These are phyloP conservation scores for Pogoniulus pusillus DNA, from an alignment of 2,797 vertebrate species.

Conservation along the genomic window DNA sequence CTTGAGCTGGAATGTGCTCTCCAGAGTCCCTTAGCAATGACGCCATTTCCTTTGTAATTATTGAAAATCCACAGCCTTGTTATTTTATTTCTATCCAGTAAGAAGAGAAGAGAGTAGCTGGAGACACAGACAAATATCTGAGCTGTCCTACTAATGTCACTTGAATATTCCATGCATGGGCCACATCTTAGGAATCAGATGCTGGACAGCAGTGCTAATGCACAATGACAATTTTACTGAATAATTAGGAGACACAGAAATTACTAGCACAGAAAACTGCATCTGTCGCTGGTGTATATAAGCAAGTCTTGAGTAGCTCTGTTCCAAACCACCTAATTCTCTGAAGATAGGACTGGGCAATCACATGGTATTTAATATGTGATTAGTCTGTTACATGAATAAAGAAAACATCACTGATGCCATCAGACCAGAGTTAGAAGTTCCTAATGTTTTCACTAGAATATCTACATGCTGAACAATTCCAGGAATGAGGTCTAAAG, in stretches of 20 bases:
- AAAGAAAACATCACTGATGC: neutral
- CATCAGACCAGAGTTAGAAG: neutral
- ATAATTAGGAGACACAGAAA: neutral
- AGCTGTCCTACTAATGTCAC: neutral
- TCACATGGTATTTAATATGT: neutral
- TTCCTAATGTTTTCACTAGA: neutral
- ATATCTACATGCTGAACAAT: neutral
- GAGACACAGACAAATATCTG: neutral
- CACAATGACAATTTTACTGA: neutral
- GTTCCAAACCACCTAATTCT: slow-evolving; percentile 1
- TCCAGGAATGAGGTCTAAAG: neutral
- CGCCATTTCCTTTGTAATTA: neutral
- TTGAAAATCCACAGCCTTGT: neutral
- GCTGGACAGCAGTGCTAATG: neutral
- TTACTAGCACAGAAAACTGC: neutral
- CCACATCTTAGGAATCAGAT: neutral
- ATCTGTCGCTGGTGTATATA: neutral
- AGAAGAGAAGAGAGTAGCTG: neutral
- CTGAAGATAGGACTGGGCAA: neutral
- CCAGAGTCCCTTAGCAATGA: neutral
- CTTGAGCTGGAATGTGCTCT: neutral
- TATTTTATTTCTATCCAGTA: neutral
- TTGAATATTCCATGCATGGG: neutral
- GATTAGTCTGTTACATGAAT: neutral
- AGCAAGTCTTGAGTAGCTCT: neutral